Percentiles rank a stretch among this genome's conserved stretches.
Conservation (phyloP, 2,888 invertebrate species). For the Cryptocephalus primarius region DNA sequence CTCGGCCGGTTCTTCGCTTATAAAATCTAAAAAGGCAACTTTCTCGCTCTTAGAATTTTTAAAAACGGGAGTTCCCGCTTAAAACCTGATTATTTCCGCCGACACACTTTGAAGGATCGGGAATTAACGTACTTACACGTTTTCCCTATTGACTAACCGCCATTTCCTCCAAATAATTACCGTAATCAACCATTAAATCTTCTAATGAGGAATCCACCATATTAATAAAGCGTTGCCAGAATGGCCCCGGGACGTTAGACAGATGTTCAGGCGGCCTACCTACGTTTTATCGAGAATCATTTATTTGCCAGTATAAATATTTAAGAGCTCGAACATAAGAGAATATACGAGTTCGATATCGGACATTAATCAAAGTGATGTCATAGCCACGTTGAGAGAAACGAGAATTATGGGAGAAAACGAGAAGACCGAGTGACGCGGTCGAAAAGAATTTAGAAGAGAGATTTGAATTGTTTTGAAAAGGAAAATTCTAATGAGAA, state of each 20-base stretch:
- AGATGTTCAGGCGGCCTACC: conserved; percentile 13
- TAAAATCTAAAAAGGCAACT: too few relatives aligned
- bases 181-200: conserved; percentile 20
- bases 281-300: conserved; percentile 10
- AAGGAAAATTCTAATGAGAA: too few relatives aligned
- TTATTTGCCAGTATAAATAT: conserved; percentile 5
- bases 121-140: background rate
- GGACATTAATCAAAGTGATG: background rate
- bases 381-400: background rate
- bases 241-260: conserved; percentile 19
- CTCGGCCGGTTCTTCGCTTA: too few relatives aligned
- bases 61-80: too few relatives aligned
- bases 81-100: too few relatives aligned
- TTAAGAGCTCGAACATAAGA: background rate
- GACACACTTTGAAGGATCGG: background rate
- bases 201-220: conserved; percentile 20
- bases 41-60: too few relatives aligned
- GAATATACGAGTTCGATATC: background rate
- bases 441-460: too few relatives aligned
- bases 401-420: too few relatives aligned
- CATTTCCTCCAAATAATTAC: conserved; percentile 8
- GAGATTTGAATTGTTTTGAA: too few relatives aligned
- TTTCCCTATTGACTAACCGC: background rate
- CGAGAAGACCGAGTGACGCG: too few relatives aligned
- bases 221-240: conserved; percentile 18